phyloP scores from a whole-genome alignment of 1,140 invertebrate genomes.

The Papilio aristodemus region DNA sequence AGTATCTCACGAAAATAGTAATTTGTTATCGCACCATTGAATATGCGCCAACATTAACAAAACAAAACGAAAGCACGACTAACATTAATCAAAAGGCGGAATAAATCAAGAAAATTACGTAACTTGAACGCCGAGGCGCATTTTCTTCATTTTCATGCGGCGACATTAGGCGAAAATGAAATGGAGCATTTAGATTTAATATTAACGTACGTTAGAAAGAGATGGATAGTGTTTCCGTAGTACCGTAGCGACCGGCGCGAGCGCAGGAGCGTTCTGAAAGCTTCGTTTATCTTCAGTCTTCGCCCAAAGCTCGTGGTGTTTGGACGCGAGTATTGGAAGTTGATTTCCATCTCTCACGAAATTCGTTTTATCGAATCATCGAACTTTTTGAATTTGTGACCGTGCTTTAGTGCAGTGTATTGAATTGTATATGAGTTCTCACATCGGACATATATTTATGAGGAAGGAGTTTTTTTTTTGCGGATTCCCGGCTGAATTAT shows the following conservation, averaged over 20 bases:
- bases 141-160: slow-evolving; percentile 71
- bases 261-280: slow-evolving; percentile 70
- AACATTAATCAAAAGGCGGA: slow-evolving; percentile 63
- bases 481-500: slow-evolving; percentile 50
- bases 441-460: slow-evolving; percentile 37
- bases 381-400: slow-evolving; percentile 58
- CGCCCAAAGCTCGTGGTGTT: slow-evolving; percentile 50
- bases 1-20: slow-evolving; percentile 24
- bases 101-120: slow-evolving; percentile 71
- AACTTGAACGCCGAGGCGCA: slow-evolving; percentile 52
- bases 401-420: slow-evolving; percentile 51
- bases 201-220: slow-evolving; percentile 45
- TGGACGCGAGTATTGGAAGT: slow-evolving; percentile 45
- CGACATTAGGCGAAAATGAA: slow-evolving; percentile 56
- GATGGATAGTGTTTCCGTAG: slow-evolving; percentile 41
- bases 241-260: slow-evolving; percentile 47
- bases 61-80: slow-evolving; percentile 59
- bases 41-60: slow-evolving; percentile 63
- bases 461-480: slow-evolving; percentile 44
- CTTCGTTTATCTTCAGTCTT: slow-evolving; percentile 68
- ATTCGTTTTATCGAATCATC: slow-evolving; percentile 48
- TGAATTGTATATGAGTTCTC: slow-evolving; percentile 46
- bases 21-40: slow-evolving; percentile 45
- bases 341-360: slow-evolving; percentile 45
- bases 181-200: slow-evolving; percentile 46